These are phyloP conservation scores for Caenorhabditis sp. DNA, from an alignment of 2,888 invertebrate species.

Conservation along the genomic window DNA sequence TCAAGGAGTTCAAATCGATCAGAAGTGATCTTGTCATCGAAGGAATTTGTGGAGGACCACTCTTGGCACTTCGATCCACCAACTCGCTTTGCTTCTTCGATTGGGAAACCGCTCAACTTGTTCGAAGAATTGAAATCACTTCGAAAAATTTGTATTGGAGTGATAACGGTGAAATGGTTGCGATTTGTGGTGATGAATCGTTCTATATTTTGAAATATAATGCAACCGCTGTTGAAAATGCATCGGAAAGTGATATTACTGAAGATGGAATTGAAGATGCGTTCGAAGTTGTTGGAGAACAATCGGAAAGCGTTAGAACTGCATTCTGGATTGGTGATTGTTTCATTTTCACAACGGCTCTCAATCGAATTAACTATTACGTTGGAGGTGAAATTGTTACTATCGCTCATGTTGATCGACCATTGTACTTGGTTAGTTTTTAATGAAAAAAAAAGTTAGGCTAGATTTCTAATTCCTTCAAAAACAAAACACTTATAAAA, in stretches of 20 bases:
- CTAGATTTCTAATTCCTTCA: neutral
- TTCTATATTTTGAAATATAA: slow-evolving; percentile 92
- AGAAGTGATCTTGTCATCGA: slow-evolving; percentile 87
- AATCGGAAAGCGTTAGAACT: slow-evolving; percentile 63
- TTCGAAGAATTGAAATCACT: slow-evolving; percentile 94
- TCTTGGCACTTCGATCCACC: slow-evolving; percentile 76
- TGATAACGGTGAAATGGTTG: slow-evolving; percentile 90
- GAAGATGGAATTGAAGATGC: slow-evolving; percentile 95
- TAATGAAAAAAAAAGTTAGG: no score
- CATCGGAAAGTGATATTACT: slow-evolving; percentile 81
- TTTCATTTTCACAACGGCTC: slow-evolving; percentile 97
- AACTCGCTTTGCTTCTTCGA: slow-evolving; percentile 85
- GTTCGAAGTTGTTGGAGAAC: slow-evolving; percentile 78
- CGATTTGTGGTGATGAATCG: slow-evolving; percentile 91
- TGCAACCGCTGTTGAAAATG: slow-evolving; percentile 81
- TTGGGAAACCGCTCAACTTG: slow-evolving; percentile 90
- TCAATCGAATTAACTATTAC: slow-evolving; percentile 96
- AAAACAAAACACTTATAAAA: neutral
- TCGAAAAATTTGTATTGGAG: slow-evolving; percentile 90
- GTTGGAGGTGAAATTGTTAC: slow-evolving; percentile 99
- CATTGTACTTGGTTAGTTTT: slow-evolving; percentile 92
- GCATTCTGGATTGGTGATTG: slow-evolving; percentile 80
- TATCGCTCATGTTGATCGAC: slow-evolving; percentile 91
- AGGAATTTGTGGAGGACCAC: slow-evolving; percentile 85
- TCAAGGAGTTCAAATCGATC: slow-evolving; percentile 79